Conservation (phyloP, 2,888 invertebrate species). For the Microplitis deprimator region DNA sequence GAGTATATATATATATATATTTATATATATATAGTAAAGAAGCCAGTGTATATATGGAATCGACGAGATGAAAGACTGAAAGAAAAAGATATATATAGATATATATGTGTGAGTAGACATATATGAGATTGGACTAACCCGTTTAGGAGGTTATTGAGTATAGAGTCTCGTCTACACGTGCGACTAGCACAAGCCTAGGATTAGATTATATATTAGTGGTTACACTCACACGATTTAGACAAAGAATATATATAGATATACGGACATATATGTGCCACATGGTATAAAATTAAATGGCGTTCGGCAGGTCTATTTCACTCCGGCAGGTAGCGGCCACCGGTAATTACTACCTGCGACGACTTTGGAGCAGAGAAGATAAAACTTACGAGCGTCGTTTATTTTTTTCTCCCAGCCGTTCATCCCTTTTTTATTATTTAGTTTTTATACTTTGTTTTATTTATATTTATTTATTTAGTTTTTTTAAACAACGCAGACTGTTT, state of each 20-base stretch:
- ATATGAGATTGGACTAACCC: not conserved
- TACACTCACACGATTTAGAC: slow-evolving; percentile 35
- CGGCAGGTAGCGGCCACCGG: slow-evolving; percentile 72
- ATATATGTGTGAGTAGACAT: slow-evolving; percentile 19
- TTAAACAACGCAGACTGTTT: slow-evolving; percentile 9
- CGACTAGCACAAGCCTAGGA: not conserved
- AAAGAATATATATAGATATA: slow-evolving; percentile 17
- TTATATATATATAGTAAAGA: slow-evolving; percentile 7
- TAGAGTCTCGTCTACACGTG: not conserved
- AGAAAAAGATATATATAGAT: not conserved
- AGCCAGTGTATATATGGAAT: not conserved
- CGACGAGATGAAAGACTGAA: too few species aligned
- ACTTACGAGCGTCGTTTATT: slow-evolving; percentile 56
- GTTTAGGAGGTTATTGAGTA: not conserved
- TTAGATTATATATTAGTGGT: slow-evolving; percentile 28
- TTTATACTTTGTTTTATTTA: not conserved
- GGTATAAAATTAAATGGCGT: slow-evolving; percentile 70
- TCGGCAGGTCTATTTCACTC: slow-evolving; percentile 68
- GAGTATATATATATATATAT: slow-evolving; percentile 33
- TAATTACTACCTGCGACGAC: slow-evolving; percentile 69
- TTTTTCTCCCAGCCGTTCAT: slow-evolving; percentile 25
- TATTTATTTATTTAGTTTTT: not conserved
- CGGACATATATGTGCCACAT: slow-evolving; percentile 41
- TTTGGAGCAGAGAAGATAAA: slow-evolving; percentile 54
- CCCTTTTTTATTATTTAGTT: not conserved